A percentile compares a stretch with the other conserved stretches of the same genome.
phyloP scores from a whole-genome alignment of 2,113 vertebrate species.

The Caretta caretta region DNA sequence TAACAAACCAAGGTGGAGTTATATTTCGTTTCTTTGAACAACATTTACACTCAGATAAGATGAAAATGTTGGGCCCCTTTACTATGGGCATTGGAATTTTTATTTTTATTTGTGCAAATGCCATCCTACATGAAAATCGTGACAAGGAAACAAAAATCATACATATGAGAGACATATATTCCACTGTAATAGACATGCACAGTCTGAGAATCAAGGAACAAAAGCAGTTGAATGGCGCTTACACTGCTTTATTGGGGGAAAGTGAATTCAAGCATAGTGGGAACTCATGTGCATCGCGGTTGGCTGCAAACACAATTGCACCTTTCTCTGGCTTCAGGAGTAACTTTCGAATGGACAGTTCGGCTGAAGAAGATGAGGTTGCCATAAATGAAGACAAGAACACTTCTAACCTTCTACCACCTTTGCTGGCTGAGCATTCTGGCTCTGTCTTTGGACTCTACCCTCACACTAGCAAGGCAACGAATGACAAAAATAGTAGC shows the following conservation, averaged over 20 bases:
- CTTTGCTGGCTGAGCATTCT: slow-evolving; percentile 85
- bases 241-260: slow-evolving; percentile 77
- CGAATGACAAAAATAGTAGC: slow-evolving; percentile 80
- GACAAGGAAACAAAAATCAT: slow-evolving; percentile 99
- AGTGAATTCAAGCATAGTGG: slow-evolving; percentile 80
- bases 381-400: slow-evolving; percentile 80
- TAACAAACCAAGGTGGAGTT: slow-evolving; percentile 75
- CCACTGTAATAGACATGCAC: slow-evolving; percentile 98
- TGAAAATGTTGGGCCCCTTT: slow-evolving; percentile 99
- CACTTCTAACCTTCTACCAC: slow-evolving; percentile 81
- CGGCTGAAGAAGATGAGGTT: slow-evolving; percentile 88
- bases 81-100: slow-evolving; percentile 99
- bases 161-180: slow-evolving; percentile 99
- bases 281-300: slow-evolving; percentile 78
- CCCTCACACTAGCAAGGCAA: slow-evolving; percentile 76
- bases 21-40: slow-evolving; percentile 91
- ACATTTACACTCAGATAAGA: slow-evolving; percentile 94
- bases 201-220: slow-evolving; percentile 90
- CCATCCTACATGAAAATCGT: slow-evolving; percentile 97
- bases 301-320: slow-evolving; percentile 86
- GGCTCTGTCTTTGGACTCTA: slow-evolving; percentile 83
- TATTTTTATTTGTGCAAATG: slow-evolving; percentile 98
- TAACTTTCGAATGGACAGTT: slow-evolving; percentile 80
- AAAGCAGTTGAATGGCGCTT: slow-evolving; percentile 84
- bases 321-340: slow-evolving; percentile 82